Evolutionary conservation across 2,888 invertebrate genomes (phyloP).

Genomic region (Apantesis nais): DNA sequence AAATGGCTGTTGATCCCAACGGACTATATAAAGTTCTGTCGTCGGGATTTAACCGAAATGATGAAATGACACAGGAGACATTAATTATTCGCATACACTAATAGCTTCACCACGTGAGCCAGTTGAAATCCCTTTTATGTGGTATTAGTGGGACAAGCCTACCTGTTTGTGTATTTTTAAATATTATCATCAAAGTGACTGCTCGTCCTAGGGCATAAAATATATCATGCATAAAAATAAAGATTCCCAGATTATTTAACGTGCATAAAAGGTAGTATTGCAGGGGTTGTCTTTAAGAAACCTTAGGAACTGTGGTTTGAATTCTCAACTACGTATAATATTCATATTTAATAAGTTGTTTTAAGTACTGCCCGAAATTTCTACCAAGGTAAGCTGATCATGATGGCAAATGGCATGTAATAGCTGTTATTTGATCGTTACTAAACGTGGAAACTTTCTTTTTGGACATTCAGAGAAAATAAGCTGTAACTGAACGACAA

Average conservation of each 20-base stretch:
- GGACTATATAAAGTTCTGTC: constrained; percentile 32
- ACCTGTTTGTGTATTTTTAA: not conserved
- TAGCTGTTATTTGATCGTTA: too few species aligned
- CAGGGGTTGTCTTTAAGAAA: not conserved
- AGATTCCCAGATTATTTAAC: not conserved
- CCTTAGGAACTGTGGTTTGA: too few species aligned
- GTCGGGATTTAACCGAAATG: constrained; percentile 30
- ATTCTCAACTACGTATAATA: too few species aligned
- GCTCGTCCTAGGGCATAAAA: not conserved
- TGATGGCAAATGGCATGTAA: too few species aligned
- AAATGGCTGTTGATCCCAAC: constrained; percentile 30
- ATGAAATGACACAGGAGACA: constrained; percentile 35
- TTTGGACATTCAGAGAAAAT: too few species aligned
- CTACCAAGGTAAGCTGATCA: too few species aligned
- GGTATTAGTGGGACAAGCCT: constrained; percentile 12
- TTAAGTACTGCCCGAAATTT: too few species aligned
- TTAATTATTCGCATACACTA: constrained; percentile 44
- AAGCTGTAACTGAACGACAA: too few species aligned
- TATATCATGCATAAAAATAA: not conserved
- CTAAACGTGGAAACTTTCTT: too few species aligned
- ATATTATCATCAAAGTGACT: not conserved
- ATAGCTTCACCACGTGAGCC: constrained; percentile 40
- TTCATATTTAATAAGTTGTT: too few species aligned
- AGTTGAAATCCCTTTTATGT: constrained; percentile 37
- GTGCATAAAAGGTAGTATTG: not conserved